Percentiles rank a stretch among this genome's conserved stretches.
These are phyloP conservation scores for Thomomys bottae DNA, from an alignment of 2,113 vertebrate genomes.

Conservation along the genomic window DNA sequence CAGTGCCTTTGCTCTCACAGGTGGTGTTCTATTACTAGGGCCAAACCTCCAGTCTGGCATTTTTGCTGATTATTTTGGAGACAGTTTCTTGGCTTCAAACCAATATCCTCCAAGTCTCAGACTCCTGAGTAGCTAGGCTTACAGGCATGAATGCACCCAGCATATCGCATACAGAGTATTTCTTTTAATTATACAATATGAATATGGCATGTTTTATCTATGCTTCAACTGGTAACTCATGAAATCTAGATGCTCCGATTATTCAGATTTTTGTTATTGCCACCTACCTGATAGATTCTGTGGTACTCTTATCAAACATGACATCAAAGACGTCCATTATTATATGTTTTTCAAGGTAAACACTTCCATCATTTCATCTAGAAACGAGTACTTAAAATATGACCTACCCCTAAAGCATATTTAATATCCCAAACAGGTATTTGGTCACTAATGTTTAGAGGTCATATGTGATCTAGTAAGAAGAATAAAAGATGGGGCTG, in stretches of 20 bases:
- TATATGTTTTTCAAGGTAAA: background rate
- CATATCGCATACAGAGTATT: background rate
- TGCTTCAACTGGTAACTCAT: background rate
- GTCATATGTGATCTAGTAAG: background rate
- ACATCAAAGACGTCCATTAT: background rate
- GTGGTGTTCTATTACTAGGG: too few relatives aligned
- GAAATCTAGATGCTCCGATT: background rate
- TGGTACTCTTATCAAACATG: background rate
- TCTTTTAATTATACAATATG: background rate
- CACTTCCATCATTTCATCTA: background rate
- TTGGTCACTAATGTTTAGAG: background rate
- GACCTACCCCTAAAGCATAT: background rate
- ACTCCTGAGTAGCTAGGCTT: too few relatives aligned
- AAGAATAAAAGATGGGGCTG: background rate
- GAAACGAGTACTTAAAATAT: background rate
- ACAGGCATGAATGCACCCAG: too few relatives aligned
- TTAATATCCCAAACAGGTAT: background rate
- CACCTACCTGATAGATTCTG: background rate
- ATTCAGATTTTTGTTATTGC: background rate
- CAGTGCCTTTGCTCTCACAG: too few relatives aligned
- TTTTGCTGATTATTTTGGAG: too few relatives aligned
- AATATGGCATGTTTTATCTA: background rate
- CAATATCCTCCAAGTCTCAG: too few relatives aligned
- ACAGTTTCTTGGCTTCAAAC: too few relatives aligned
- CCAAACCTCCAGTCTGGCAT: too few relatives aligned